phyloP scores from a whole-genome alignment of 2,888 invertebrate species.

The Tenthredo amoena region DNA sequence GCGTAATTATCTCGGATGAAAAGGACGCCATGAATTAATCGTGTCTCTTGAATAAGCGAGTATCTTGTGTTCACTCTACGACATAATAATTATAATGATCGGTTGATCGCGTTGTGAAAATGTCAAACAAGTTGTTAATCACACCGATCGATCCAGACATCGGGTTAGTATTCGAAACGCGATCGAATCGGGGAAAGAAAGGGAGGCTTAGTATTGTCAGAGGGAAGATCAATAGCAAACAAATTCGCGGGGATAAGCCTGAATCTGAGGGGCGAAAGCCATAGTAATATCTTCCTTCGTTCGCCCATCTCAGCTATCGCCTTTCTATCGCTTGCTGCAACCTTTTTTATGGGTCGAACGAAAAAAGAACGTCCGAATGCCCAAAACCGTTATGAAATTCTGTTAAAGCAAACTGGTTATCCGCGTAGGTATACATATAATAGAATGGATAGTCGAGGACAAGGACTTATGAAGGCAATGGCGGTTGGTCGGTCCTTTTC shows the following conservation, averaged over 20 bases:
- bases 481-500: slow-evolving; percentile 26
- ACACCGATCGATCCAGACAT: background rate
- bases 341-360: slow-evolving; percentile 35
- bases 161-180: background rate
- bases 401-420: background rate
- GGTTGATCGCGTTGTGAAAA: background rate
- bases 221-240: slow-evolving; percentile 44
- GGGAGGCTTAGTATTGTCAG: background rate
- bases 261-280: slow-evolving; percentile 40
- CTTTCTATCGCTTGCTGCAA: slow-evolving; percentile 21
- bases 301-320: slow-evolving; percentile 33
- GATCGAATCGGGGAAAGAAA: slow-evolving; percentile 3
- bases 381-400: slow-evolving; percentile 32
- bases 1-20: slow-evolving; percentile 45
- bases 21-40: slow-evolving; percentile 22
- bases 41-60: background rate
- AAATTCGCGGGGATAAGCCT: slow-evolving; percentile 46
- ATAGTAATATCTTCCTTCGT: slow-evolving; percentile 42
- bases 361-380: background rate
- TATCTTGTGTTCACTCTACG: background rate
- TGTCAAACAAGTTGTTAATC: slow-evolving; percentile 21
- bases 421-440: slow-evolving; percentile 17
- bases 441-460: slow-evolving; percentile 25
- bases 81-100: background rate
- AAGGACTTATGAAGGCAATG: slow-evolving; percentile 26